phyloP scores from a whole-genome alignment of 2,113 vertebrate genomes.

The Colius striatus region DNA sequence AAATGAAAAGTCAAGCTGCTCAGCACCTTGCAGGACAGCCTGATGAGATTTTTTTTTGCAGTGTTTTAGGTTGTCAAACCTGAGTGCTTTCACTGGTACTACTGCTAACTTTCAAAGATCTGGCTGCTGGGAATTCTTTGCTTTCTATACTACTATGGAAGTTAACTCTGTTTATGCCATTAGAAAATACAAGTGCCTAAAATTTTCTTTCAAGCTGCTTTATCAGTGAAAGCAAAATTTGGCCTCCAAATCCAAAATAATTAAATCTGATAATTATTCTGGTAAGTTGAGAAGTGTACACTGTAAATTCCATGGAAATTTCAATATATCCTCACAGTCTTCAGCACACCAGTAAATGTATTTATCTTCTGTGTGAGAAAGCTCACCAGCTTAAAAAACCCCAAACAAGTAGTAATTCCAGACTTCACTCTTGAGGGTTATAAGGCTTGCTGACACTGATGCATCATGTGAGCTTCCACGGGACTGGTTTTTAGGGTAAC shows the following conservation, averaged over 20 bases:
- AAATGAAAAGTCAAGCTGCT: neutral
- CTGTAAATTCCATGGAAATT: neutral
- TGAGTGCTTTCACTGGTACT: neutral
- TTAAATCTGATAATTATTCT: neutral
- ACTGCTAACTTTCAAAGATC: neutral
- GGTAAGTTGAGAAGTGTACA: neutral
- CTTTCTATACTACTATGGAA: neutral
- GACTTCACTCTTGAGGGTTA: neutral
- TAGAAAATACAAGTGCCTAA: neutral
- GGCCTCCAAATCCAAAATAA: neutral
- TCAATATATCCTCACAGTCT: neutral
- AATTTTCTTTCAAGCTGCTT: neutral
- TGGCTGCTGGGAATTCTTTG: neutral
- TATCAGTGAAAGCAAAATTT: neutral
- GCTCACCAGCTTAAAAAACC: neutral
- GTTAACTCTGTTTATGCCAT: neutral
- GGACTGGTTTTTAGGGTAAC: neutral
- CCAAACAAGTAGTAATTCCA: neutral
- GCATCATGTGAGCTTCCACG: neutral
- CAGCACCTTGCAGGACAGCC: neutral
- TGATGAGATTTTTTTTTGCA: neutral
- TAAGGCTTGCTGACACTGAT: neutral
- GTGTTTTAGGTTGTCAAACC: neutral
- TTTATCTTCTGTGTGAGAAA: neutral
- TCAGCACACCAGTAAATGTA: neutral